Evolutionary conservation across 2,797 vertebrate genomes (phyloP), one percentile per base, ranked within the genome.

Genomic region (Gymnodraco acuticeps): DNA sequence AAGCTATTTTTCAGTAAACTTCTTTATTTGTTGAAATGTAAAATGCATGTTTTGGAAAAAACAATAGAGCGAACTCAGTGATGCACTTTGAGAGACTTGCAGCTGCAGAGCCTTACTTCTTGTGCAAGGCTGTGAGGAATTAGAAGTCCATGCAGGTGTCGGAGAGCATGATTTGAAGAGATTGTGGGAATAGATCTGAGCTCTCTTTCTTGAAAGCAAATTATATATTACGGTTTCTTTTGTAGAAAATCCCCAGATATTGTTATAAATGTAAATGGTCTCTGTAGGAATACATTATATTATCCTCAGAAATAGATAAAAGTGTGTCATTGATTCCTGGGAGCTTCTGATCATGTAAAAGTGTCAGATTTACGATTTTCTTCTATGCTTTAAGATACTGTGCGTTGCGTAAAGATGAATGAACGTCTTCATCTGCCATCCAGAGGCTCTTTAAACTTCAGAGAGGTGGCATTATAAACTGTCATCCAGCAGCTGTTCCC

Each of bases 401-500:
- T 27, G 58, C 60, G 9, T 53, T 59, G 67, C 56, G 80, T 78
- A 56, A 61, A 80, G 48, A 82, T 65, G 68, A 88, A 79, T 77
- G 75, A 68, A 81, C 41, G 60, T 89, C 38, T 81, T 77, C 50
- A 70, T 84, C 55, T 27, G 62, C 16, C 55, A 78, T 80, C 64
- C 38, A 33, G 31, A 7, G 55, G 48, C 45, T 47, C 73, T 84
- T 89, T 89, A 86, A 88, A 88, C 80, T 82, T 60, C 42, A 53
- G 73, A 73, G 77, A 80, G 70, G 75, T 73, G 78, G 48, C 68
- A 53, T 83, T 71, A 58, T 62, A 80, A 61, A 78, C 74, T 78
- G 82, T 78, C 76, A 75, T 41, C 38, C 51, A 64, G 84, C 82
- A 85, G 84, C 65, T 80, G 83, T 59, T 87, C 86, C 80, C 73